These are phyloP conservation scores for Tor tambroides DNA, from an alignment of 2,113 vertebrate species.

Conservation along the genomic window DNA sequence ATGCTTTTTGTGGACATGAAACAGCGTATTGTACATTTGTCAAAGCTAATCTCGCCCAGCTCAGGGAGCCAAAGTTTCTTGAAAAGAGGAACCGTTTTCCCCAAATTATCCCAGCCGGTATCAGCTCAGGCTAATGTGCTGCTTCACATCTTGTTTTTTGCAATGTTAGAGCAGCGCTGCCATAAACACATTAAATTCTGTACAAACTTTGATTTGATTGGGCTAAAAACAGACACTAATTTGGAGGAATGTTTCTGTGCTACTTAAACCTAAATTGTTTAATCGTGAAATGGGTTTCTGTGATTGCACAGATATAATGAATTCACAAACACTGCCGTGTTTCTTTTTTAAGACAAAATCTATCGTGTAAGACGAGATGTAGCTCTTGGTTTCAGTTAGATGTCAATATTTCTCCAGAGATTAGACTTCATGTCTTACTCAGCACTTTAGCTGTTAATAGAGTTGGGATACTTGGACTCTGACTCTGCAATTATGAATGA, in stretches of 20 bases:
- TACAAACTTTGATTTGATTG: not conserved
- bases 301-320: not conserved
- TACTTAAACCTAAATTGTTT: constrained; percentile 24
- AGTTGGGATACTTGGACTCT: not conserved
- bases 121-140: constrained; percentile 7
- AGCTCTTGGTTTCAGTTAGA: not conserved
- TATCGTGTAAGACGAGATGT: not conserved
- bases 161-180: not conserved
- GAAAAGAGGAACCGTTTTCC: not conserved
- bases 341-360: not conserved
- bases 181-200: not conserved
- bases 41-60: constrained; percentile 44
- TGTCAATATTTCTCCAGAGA: not conserved
- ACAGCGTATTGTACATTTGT: constrained; percentile 53
- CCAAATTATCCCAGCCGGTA: not conserved
- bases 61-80: constrained; percentile 23
- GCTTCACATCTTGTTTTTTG: not conserved
- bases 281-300: constrained; percentile 7
- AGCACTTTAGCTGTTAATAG: not conserved
- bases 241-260: constrained; percentile 2
- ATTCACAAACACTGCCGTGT: not conserved
- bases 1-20: constrained; percentile 50
- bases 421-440: not conserved
- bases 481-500: too few species aligned
- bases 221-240: constrained; percentile 17